Conservation (phyloP, 2,113 vertebrate species). For the Lycocorax pyrrhopterus region DNA sequence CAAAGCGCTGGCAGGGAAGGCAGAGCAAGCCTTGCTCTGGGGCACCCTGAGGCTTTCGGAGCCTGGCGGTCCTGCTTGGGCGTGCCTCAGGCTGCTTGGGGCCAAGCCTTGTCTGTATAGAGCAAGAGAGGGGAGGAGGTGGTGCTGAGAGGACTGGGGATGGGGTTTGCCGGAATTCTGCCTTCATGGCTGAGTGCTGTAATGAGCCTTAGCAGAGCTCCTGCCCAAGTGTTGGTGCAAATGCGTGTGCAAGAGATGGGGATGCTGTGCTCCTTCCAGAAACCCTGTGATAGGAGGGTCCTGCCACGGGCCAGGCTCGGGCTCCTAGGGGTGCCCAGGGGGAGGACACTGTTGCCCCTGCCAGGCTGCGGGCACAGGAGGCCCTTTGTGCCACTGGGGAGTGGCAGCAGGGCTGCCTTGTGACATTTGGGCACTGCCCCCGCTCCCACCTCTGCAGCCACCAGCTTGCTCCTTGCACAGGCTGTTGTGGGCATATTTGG, state of each 20-base stretch:
- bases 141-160: neutral
- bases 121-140: neutral
- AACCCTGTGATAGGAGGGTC: neutral
- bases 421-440: slow-evolving; percentile 21
- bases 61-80: neutral
- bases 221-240: neutral
- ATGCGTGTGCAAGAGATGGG: neutral
- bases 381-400: neutral
- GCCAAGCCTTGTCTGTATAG: neutral
- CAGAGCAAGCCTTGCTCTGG: neutral
- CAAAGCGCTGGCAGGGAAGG: neutral
- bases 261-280: neutral
- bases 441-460: neutral
- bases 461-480: neutral
- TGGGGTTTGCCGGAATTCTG: neutral
- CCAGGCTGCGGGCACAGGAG: neutral
- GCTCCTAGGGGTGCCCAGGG: neutral
- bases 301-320: fast-evolving
- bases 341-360: neutral
- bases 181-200: neutral
- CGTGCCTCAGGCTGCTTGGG: fast-evolving
- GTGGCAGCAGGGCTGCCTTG: neutral
- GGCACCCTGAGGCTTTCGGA: fast-evolving
- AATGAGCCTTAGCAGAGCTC: neutral
- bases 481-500: neutral